These are phyloP conservation scores for Leucophenga montana DNA, from an alignment of 2,888 invertebrate species.

Conservation along the genomic window DNA sequence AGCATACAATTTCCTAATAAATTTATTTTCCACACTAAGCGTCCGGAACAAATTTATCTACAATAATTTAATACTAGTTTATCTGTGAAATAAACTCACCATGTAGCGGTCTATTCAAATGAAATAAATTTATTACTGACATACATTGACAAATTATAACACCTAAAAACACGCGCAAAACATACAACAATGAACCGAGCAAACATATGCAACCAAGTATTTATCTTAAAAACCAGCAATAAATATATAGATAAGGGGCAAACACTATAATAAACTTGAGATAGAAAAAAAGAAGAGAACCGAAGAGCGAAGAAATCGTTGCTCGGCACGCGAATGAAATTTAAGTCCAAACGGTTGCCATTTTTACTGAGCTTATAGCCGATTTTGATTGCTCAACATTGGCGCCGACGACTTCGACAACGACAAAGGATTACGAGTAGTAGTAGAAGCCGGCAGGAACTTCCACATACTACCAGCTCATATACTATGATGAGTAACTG, in stretches of 20 bases:
- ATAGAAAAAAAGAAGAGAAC: too few relatives aligned
- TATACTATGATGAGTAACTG: not conserved
- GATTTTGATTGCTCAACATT: not conserved
- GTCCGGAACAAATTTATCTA: too few relatives aligned
- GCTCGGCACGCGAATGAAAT: conserved; percentile 14
- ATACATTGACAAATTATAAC: conserved; percentile 11
- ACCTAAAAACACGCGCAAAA: not conserved
- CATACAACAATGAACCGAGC: not conserved
- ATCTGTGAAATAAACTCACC: too few relatives aligned
- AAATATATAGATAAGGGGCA: conserved; percentile 1
- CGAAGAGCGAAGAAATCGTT: conserved; percentile 4
- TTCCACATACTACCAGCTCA: too few relatives aligned
- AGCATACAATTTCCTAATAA: too few relatives aligned
- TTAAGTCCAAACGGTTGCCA: not conserved
- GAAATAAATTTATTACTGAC: too few relatives aligned
- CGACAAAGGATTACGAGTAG: too few relatives aligned
- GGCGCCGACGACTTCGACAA: not conserved
- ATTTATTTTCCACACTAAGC: too few relatives aligned
- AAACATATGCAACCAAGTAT: not conserved
- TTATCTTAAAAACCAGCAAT: conserved; percentile 18
- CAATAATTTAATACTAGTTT: too few relatives aligned
- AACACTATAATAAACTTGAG: not conserved
- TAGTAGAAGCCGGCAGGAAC: too few relatives aligned
- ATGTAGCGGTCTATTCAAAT: too few relatives aligned
- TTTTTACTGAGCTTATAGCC: not conserved